phyloP scores from a whole-genome alignment of 2,113 vertebrate genomes.

The Circaetus cinerascens region DNA sequence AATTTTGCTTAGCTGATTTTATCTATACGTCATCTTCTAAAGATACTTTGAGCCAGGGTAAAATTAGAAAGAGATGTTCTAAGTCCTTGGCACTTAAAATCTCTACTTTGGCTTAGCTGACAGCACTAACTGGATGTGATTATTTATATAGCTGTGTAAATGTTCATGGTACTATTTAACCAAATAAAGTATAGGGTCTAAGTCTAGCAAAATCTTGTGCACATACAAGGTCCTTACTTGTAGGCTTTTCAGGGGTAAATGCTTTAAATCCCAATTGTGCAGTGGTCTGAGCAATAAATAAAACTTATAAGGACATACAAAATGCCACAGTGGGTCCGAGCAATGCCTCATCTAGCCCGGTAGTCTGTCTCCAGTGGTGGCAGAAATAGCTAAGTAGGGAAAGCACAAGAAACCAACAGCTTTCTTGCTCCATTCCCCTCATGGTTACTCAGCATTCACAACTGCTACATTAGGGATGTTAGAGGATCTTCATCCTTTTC shows the following conservation, averaged over 20 bases:
- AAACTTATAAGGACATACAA: background rate
- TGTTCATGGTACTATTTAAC: background rate
- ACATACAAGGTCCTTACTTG: background rate
- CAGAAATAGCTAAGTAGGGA: background rate
- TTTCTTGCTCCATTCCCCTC: background rate
- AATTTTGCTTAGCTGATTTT: conserved; percentile 37
- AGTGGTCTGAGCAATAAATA: background rate
- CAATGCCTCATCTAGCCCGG: background rate
- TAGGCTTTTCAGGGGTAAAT: background rate
- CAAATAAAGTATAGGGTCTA: conserved; percentile 21
- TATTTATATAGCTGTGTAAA: conserved; percentile 34
- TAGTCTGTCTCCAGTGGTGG: background rate
- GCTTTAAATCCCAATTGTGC: background rate
- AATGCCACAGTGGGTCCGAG: background rate
- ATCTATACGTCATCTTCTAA: conserved; percentile 35
- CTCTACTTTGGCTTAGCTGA: background rate
- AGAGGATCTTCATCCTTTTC: background rate
- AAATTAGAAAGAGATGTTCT: conserved; percentile 53
- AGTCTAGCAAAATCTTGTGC: background rate
- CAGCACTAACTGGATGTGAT: background rate
- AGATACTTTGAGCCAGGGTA: conserved; percentile 17
- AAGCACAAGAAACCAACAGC: background rate
- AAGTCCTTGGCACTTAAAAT: conserved; percentile 18
- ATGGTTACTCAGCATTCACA: background rate
- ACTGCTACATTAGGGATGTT: background rate